phyloP scores from a whole-genome alignment of 2,888 invertebrate genomes.

The Agonum fuliginosum region DNA sequence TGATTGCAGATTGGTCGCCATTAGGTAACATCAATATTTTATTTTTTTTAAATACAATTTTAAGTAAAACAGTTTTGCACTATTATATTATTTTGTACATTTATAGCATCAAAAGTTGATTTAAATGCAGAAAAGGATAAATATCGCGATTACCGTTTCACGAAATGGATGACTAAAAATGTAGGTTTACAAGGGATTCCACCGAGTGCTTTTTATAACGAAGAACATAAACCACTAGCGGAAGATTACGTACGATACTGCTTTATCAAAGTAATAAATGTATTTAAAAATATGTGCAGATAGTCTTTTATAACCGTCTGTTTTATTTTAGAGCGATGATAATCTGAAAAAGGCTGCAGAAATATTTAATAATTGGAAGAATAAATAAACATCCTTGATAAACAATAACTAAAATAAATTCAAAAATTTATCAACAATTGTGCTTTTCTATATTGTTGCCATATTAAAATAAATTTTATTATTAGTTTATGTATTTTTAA shows the following conservation, averaged over 20 bases:
- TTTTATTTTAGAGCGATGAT: constrained; percentile 81
- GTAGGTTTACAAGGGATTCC: constrained; percentile 96
- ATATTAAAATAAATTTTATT: constrained; percentile 47
- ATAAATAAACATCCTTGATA: neutral
- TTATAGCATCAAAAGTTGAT: constrained; percentile 75
- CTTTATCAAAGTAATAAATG: constrained; percentile 86
- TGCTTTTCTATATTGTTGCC: constrained; percentile 55
- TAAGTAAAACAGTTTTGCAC: too few species aligned
- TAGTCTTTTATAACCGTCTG: constrained; percentile 47
- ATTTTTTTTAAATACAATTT: too few species aligned
- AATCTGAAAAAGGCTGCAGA: constrained; percentile 81
- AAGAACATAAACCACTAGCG: constrained; percentile 84
- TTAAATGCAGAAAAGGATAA: constrained; percentile 82
- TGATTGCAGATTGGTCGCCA: constrained; percentile 93
- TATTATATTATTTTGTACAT: constrained; percentile 13
- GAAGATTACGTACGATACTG: constrained; percentile 94
- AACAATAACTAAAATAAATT: neutral
- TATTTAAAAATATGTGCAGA: constrained; percentile 22
- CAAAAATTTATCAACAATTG: constrained; percentile 61
- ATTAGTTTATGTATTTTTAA: constrained; percentile 53
- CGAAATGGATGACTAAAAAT: constrained; percentile 96
- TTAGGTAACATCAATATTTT: constrained; percentile 75
- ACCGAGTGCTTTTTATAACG: constrained; percentile 93
- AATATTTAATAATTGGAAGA: constrained; percentile 70
- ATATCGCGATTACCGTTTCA: constrained; percentile 92